A percentile compares a stretch with the other conserved stretches of the same genome.
These are phyloP conservation scores for Laspeyria flexula DNA, from an alignment of 2,888 invertebrate species.

Conservation along the genomic window DNA sequence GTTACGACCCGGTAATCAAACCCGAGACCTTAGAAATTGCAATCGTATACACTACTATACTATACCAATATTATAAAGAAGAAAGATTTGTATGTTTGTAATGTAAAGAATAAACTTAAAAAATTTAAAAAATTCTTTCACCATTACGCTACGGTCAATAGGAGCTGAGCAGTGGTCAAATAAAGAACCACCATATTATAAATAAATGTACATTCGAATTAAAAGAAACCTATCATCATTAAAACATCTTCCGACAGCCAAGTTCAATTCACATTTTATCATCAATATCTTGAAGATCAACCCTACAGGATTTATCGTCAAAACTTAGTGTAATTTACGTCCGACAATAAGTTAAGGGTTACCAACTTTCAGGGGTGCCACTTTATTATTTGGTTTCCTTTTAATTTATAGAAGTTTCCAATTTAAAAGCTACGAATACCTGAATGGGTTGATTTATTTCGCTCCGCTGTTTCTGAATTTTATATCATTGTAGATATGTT, in stretches of 20 bases:
- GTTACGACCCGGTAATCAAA: no score
- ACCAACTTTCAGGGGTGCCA: conserved; percentile 66
- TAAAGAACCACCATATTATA: no score
- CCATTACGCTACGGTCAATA: no score
- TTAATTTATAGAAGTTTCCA: conserved; percentile 80
- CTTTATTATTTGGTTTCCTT: conserved; percentile 80
- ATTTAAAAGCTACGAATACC: conserved; percentile 61
- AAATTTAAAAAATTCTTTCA: not conserved
- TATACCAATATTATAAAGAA: no score
- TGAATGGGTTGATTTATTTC: conserved; percentile 62
- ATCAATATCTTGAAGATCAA: conserved; percentile 35
- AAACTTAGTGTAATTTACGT: conserved; percentile 80
- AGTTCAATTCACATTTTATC: conserved; percentile 10
- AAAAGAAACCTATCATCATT: not conserved
- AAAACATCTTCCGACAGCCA: conserved; percentile 2
- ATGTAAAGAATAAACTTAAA: no score
- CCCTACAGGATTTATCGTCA: conserved; percentile 70
- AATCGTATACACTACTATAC: no score
- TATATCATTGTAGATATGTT: conserved; percentile 36
- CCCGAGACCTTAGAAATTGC: no score
- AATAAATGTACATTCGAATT: no score
- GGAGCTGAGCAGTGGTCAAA: no score
- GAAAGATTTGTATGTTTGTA: no score
- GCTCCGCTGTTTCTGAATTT: conserved; percentile 26
- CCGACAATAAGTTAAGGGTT: conserved; percentile 76